Percentiles rank a stretch among this genome's conserved stretches.
Conservation (phyloP, 2,888 invertebrate genomes). For the Chalcis sispes region DNA sequence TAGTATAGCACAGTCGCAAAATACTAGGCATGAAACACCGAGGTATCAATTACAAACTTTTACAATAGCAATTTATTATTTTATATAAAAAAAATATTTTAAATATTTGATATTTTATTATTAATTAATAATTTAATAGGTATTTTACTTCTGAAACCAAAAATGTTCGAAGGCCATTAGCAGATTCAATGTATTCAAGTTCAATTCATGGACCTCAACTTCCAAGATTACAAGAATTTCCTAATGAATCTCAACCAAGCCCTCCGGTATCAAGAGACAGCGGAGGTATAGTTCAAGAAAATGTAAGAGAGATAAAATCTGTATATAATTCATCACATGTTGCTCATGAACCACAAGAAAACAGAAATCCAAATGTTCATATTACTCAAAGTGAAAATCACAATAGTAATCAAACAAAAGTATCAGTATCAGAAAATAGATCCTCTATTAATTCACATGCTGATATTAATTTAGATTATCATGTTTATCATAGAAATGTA, state of each 20-base stretch:
- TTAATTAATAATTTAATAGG: slow-evolving; percentile 56
- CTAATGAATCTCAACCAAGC: slow-evolving; percentile 42
- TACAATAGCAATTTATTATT: neutral
- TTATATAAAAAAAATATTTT: neutral
- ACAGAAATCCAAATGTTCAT: slow-evolving; percentile 58
- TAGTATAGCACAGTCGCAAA: slow-evolving; percentile 58
- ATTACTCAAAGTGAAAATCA: slow-evolving; percentile 24
- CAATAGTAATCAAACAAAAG: slow-evolving; percentile 14
- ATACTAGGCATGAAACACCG: slow-evolving; percentile 59
- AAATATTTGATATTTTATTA: no score
- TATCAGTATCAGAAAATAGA: slow-evolving; percentile 29
- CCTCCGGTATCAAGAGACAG: slow-evolving; percentile 37
- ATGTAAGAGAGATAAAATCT: slow-evolving; percentile 30
- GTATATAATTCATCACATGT: slow-evolving; percentile 32
- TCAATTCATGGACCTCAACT: slow-evolving; percentile 55
- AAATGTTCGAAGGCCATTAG: slow-evolving; percentile 66
- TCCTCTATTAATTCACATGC: slow-evolving; percentile 12
- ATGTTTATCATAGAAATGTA: slow-evolving; percentile 33
- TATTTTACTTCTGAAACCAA: slow-evolving; percentile 61
- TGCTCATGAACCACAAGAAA: slow-evolving; percentile 62
- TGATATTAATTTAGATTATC: slow-evolving; percentile 42
- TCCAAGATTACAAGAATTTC: slow-evolving; percentile 58
- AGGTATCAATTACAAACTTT: slow-evolving; percentile 57
- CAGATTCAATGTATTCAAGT: slow-evolving; percentile 61
- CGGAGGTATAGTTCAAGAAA: slow-evolving; percentile 22